Evolutionary conservation across 2,888 invertebrate genomes (phyloP).

Genomic region (Lomographa bimaculata): DNA sequence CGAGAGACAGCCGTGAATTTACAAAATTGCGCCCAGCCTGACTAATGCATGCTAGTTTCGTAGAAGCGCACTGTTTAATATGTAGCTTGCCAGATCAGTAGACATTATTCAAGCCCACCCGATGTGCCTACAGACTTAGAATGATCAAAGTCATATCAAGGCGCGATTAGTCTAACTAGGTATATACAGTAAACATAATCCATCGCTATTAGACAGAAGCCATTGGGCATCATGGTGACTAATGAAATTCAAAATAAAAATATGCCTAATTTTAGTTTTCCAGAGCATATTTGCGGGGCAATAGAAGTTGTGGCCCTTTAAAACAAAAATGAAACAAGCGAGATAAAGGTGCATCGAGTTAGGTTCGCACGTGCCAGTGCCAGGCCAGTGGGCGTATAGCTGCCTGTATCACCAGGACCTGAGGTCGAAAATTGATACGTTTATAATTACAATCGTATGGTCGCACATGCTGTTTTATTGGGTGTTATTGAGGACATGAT

Average conservation of each 20-base stretch:
- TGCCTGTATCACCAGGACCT: constrained; percentile 26
- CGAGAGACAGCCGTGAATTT: constrained; percentile 26
- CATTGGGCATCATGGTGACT: too few species aligned
- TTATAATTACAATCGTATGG: constrained; percentile 20
- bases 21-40: constrained; percentile 20
- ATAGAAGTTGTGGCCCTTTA: too few species aligned
- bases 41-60: constrained; percentile 22
- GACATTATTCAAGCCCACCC: not conserved
- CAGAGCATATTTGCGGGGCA: too few species aligned
- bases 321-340: constrained; percentile 3
- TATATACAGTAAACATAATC: too few species aligned
- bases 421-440: constrained; percentile 32
- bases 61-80: constrained; percentile 1
- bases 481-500: constrained; percentile 10
- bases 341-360: constrained; percentile 17
- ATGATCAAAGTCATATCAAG: too few species aligned
- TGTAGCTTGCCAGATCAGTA: not conserved
- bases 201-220: too few species aligned
- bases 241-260: too few species aligned
- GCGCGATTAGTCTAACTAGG: too few species aligned
- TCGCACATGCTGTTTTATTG: constrained; percentile 4
- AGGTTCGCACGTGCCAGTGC: constrained; percentile 31
- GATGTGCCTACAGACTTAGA: not conserved
- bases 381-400: constrained; percentile 32
- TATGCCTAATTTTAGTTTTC: too few species aligned